phyloP scores from a whole-genome alignment of 2,113 vertebrate species.

The Edolisoma coerulescens region DNA sequence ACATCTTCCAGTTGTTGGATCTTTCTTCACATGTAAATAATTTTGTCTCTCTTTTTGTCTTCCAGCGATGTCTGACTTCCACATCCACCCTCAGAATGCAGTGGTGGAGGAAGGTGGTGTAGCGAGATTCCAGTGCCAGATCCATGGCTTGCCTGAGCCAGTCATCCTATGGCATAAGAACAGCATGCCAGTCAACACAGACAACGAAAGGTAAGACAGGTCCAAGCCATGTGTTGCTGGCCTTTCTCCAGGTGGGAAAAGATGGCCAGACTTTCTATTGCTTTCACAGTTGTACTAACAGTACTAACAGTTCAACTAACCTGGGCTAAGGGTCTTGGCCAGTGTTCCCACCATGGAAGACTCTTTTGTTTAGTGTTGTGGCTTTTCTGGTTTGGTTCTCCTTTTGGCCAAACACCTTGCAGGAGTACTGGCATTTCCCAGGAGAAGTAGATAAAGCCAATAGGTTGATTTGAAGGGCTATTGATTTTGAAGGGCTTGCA shows the following conservation, averaged over 20 bases:
- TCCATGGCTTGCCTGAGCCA: constrained; percentile 92
- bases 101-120: constrained; percentile 87
- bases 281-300: background rate
- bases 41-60: constrained; percentile 11
- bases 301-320: too few species aligned
- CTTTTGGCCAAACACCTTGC: background rate
- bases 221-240: background rate
- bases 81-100: constrained; percentile 87
- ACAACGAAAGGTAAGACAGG: constrained; percentile 82
- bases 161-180: constrained; percentile 96
- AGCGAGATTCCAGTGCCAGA: constrained; percentile 95
- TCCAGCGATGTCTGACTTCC: constrained; percentile 93
- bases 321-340: background rate
- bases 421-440: background rate
- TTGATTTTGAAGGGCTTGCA: background rate
- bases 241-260: background rate
- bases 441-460: background rate
- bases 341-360: background rate
- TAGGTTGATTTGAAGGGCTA: too few species aligned
- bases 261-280: background rate
- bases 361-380: background rate
- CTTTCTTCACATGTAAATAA: background rate
- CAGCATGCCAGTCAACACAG: constrained; percentile 81
- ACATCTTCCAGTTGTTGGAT: background rate
- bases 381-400: background rate